Conservation (phyloP, 2,888 invertebrate genomes). For the Eledona agricola region DNA sequence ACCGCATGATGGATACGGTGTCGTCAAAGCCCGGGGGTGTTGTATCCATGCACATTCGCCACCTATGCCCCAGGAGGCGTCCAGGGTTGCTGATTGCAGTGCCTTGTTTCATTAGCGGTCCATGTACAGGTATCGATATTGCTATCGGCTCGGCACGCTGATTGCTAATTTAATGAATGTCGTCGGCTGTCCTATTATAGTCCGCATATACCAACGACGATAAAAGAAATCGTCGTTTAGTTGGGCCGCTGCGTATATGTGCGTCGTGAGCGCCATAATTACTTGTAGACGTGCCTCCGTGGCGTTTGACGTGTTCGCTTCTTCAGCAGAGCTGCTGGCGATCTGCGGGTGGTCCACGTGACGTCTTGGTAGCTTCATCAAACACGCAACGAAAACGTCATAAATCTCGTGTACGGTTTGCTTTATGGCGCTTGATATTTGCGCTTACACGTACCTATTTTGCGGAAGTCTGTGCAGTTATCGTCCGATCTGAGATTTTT, state of each 20-base stretch:
- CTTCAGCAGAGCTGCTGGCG: conserved; percentile 18
- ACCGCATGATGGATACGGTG: conserved; percentile 23
- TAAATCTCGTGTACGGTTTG: conserved; percentile 31
- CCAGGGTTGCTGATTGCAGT: conserved; percentile 56
- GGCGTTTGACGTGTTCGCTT: conserved; percentile 23
- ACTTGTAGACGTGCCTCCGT: conserved; percentile 22
- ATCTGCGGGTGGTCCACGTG: conserved; percentile 40
- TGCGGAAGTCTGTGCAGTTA: conserved; percentile 7
- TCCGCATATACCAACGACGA: conserved; percentile 1
- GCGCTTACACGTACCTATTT: conserved; percentile 12
- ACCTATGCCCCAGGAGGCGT: conserved; percentile 46
- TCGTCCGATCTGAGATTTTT: conserved; percentile 22
- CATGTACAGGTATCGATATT: conserved; percentile 50
- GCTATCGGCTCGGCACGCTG: conserved; percentile 47
- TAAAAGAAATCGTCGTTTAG: not conserved
- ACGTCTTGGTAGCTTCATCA: conserved; percentile 37
- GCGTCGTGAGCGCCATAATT: conserved; percentile 4
- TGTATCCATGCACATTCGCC: conserved; percentile 47
- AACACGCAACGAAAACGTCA: conserved; percentile 37
- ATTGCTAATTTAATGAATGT: conserved; percentile 36
- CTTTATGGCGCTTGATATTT: conserved; percentile 33
- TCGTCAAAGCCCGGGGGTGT: conserved; percentile 40
- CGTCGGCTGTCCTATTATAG: conserved; percentile 18
- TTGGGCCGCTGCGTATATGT: conserved; percentile 1
- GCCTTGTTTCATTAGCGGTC: conserved; percentile 62